Base-by-base conservation (phyloP, 2,797 vertebrate genomes). In the Etheostoma nigrum region DNA sequence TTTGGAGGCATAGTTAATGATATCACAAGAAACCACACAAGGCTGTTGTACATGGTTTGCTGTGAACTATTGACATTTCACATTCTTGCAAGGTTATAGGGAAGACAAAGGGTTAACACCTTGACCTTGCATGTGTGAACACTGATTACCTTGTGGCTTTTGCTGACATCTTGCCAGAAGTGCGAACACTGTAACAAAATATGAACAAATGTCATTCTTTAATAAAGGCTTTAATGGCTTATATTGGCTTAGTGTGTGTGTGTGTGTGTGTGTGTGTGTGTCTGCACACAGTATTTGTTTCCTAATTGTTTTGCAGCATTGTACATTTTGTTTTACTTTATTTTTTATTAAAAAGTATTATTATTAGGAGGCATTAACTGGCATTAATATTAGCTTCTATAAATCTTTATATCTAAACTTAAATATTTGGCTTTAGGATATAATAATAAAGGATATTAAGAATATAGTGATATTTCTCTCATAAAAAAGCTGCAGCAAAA, bases 101-200 rank as follows among this genome's bases (percentile, higher is more conserved):
- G 6, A 45, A 72, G 40, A 0, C 51, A 7, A 8, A 47, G 14
- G 19, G 21, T 19, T n/a, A 15, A 49, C 12, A n/a, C 9, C 13
- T 11, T 51, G 30, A 30, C 30, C 30, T 36, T 72, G 1, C 33
- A 53, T 1, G 18, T 45, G 6, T 44, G 19, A 47, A 23, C 21
- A 11, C 4, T 70, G 0, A 12, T 80, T 74, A 90, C 89, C 81
- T 57, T 21, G 0, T 48, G 9, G 65, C 0, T 27, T 65, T 72
- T 27, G 30, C 40, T 87, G 79, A 74, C 85, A 86, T 81, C 19
- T 67, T 33, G 45, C 67, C 75, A 74, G 27, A 8, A 66, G 1
- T 65, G 75, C 3, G 5, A 69, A 48, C 5, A 11, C 81, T 88
- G 77, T 36, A 72, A 85, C 1, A 64, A 59, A 80, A 76, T 36